Evolutionary conservation across 2,797 vertebrate species (phyloP).

Genomic region (Enteromius anoplus): DNA sequence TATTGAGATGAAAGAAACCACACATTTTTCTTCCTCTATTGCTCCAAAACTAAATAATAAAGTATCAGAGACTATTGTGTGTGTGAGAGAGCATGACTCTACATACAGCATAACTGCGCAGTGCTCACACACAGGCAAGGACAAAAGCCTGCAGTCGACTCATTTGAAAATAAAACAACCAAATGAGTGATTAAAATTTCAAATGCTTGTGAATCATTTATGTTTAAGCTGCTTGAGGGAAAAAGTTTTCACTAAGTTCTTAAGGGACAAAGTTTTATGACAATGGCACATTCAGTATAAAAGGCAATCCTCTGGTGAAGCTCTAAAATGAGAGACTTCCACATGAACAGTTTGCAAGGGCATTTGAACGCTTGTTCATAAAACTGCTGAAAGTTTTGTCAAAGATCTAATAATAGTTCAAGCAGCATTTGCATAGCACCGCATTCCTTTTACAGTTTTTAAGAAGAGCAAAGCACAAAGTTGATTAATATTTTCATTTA

Average conservation of each 20-base stretch:
- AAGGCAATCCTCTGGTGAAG: conserved; percentile 12
- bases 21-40: background rate
- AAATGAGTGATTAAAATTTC: conserved; percentile 52
- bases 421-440: background rate
- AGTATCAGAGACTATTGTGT: background rate
- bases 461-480: background rate
- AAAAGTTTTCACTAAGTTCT: conserved; percentile 33
- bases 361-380: background rate
- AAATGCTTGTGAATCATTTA: conserved; percentile 60
- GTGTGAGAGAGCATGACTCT: background rate
- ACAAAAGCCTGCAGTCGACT: conserved; percentile 25
- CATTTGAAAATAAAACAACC: conserved; percentile 47
- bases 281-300: conserved; percentile 22
- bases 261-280: conserved; percentile 27
- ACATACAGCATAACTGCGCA: background rate
- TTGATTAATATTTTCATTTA: background rate
- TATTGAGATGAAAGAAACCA: background rate
- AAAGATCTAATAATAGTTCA: conserved; percentile 5
- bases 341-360: background rate
- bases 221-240: conserved; percentile 43
- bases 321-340: background rate
- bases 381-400: background rate
- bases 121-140: background rate
- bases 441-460: background rate
- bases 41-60: background rate